A percentile compares a stretch with the other conserved stretches of the same genome.
Conservation (phyloP, 1,140 invertebrate genomes). For the Zaprionus lachaisei region DNA sequence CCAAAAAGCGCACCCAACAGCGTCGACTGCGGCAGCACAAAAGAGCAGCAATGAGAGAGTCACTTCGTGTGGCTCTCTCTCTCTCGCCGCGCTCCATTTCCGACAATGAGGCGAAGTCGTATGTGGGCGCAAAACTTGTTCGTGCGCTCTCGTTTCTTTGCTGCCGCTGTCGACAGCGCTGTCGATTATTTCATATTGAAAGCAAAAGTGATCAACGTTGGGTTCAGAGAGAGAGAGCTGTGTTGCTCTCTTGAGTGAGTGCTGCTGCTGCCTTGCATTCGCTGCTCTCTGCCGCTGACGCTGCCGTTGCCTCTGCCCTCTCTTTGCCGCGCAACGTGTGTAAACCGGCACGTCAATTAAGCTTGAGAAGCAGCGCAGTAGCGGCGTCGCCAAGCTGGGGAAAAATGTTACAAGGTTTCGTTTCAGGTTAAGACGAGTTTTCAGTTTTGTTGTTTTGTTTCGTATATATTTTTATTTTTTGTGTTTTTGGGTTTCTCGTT, state of each 20-base stretch:
- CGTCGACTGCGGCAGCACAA: too few species aligned
- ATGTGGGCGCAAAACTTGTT: conserved; percentile 80
- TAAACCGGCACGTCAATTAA: conserved; percentile 71
- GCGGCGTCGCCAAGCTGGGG: conserved; percentile 65
- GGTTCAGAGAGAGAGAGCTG: conserved; percentile 42
- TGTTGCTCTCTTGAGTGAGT: conserved; percentile 49
- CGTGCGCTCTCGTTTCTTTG: conserved; percentile 49
- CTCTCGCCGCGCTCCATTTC: conserved; percentile 46
- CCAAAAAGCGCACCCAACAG: conserved; percentile 51
- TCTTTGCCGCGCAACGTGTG: conserved; percentile 33
- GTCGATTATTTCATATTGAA: conserved; percentile 84
- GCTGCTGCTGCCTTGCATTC: conserved; percentile 34
- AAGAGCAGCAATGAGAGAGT: conserved; percentile 17
- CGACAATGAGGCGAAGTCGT: conserved; percentile 31
- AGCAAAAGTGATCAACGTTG: conserved; percentile 81
- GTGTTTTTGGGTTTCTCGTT: conserved; percentile 64
- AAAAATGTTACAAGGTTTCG: conserved; percentile 84
- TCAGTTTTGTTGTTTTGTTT: conserved; percentile 51
- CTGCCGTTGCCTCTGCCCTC: conserved; percentile 5
- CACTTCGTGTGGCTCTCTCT: conserved; percentile 6
- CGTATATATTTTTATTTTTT: conserved; percentile 37
- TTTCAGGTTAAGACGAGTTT: conserved; percentile 83
- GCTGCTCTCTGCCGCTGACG: conserved; percentile 11
- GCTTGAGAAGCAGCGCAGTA: conserved; percentile 59
- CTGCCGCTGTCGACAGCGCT: conserved; percentile 26